Conservation (phyloP, 2,888 invertebrate genomes). For the Brachynemurus nebulosus region DNA sequence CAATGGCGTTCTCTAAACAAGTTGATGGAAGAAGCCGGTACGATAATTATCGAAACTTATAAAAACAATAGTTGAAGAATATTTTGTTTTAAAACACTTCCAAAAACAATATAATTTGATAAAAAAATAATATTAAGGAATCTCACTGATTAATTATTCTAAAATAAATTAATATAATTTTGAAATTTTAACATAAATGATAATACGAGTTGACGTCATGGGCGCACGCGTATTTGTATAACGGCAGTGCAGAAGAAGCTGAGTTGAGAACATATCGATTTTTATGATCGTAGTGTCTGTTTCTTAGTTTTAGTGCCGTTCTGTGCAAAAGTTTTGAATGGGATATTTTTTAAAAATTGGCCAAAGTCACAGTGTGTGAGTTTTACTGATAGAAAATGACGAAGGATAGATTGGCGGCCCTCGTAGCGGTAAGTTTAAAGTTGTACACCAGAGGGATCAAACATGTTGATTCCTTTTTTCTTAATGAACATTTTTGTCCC, state of each 20-base stretch:
- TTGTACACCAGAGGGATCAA: conserved; percentile 13
- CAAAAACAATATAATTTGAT: background rate
- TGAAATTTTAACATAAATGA: conserved; percentile 26
- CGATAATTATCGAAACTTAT: background rate
- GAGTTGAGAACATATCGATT: conserved; percentile 65
- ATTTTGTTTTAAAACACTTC: background rate
- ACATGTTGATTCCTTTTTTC: conserved; percentile 12
- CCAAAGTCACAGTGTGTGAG: conserved; percentile 53
- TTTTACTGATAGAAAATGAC: conserved; percentile 59
- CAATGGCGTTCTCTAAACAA: conserved; percentile 61
- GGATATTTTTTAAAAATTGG: conserved; percentile 57
- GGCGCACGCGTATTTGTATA: conserved; percentile 35
- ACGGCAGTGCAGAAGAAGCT: conserved; percentile 48
- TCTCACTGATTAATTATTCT: conserved; percentile 14
- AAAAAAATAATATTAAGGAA: conserved; percentile 7
- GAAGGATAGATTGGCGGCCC: conserved; percentile 94
- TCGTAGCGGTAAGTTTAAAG: conserved; percentile 67
- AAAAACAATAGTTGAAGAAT: background rate
- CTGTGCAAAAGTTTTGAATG: conserved; percentile 65
- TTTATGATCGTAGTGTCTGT: conserved; percentile 61
- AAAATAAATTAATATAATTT: conserved; percentile 17
- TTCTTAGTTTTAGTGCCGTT: conserved; percentile 58
- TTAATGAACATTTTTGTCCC: background rate
- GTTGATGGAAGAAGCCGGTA: conserved; percentile 25
- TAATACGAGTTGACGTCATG: conserved; percentile 27